Base-by-base conservation (phyloP, 2,888 invertebrate genomes). In the Flexamia atlantica region DNA sequence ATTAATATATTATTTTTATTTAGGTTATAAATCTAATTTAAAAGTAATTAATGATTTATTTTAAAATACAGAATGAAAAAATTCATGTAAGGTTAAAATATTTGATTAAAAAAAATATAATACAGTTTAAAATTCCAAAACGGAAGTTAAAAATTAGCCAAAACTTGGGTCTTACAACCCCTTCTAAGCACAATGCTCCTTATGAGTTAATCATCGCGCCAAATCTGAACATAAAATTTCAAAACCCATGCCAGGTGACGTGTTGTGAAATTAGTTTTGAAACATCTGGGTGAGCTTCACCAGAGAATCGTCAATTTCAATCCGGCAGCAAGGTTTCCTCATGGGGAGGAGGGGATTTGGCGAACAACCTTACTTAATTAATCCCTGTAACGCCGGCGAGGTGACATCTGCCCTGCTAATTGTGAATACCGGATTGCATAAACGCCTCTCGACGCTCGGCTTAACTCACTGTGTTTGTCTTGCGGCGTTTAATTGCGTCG, bases 361-460 rank as follows among this genome's bases (percentile, higher is more conserved):
- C 20, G 46, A 76, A 46, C 46, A 76, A 46, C 50, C 42, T 46
- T 76, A 46, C 50, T 76, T 76, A 76, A 76, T 76, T 76, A 76
- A 76, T 28, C 74, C 32, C 50, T 46, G 74, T 76, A 76, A 10
- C 42, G 46, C 28, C 72, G 36, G 72, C 12, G 74, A 76, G 74
- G 46, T 46, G 74, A 76, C 74, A 76, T 76, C 74, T 76, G 74
- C 74, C 46, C 40, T 72, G 74, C 74, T 76, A 76, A 46, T 76
- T 76, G 74, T 76, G 74, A 76, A 76, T 76, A 76, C 46, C 74
- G 50, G 74, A 76, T 76, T 76, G 74, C 40, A 46, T 76, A 76
- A 76, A 46, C 74, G 46, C 46, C 42, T 40, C 72, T 42, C 72
- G 20, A 20, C 40, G 30, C 17, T 72, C 72, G 36, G 40, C 23